A percentile compares a stretch with the other conserved stretches of the same genome.
phyloP scores from a whole-genome alignment of 2,888 invertebrate genomes.

The Zaprionus obscuricornis region DNA sequence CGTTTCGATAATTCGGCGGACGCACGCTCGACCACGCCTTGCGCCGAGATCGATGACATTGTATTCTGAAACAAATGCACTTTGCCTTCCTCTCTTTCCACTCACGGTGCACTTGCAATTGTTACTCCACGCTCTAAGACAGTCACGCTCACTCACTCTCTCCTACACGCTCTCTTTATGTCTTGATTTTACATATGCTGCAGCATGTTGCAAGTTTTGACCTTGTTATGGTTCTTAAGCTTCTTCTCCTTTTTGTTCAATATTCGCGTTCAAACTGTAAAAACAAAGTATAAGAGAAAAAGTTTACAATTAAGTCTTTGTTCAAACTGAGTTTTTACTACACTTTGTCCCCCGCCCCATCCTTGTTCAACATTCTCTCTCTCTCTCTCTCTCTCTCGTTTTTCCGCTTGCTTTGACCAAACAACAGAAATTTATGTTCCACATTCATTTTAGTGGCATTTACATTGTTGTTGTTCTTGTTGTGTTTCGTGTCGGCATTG shows the following conservation, averaged over 20 bases:
- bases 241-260: too few species aligned
- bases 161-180: neutral
- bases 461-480: constrained; percentile 8
- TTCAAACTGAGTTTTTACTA: constrained; percentile 16
- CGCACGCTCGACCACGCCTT: constrained; percentile 95
- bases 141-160: neutral
- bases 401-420: constrained; percentile 6
- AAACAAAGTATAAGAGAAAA: too few species aligned
- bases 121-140: neutral
- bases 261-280: too few species aligned
- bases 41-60: constrained; percentile 93
- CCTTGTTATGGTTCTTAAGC: too few species aligned
- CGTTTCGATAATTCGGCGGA: constrained; percentile 95
- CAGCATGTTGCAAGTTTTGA: too few species aligned
- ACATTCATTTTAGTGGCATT: constrained; percentile 41
- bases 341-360: too few species aligned
- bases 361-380: too few species aligned
- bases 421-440: constrained; percentile 52
- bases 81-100: constrained; percentile 58
- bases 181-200: too few species aligned
- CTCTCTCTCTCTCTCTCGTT: neutral
- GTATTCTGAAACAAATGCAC: constrained; percentile 81
- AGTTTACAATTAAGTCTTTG: too few species aligned
- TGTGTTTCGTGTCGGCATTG: constrained; percentile 32
- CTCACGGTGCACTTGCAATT: constrained; percentile 7